A percentile compares a stretch with the other conserved stretches of the same genome.
phyloP scores from a whole-genome alignment of 2,888 invertebrate species.

The Brassicogethes aeneus region DNA sequence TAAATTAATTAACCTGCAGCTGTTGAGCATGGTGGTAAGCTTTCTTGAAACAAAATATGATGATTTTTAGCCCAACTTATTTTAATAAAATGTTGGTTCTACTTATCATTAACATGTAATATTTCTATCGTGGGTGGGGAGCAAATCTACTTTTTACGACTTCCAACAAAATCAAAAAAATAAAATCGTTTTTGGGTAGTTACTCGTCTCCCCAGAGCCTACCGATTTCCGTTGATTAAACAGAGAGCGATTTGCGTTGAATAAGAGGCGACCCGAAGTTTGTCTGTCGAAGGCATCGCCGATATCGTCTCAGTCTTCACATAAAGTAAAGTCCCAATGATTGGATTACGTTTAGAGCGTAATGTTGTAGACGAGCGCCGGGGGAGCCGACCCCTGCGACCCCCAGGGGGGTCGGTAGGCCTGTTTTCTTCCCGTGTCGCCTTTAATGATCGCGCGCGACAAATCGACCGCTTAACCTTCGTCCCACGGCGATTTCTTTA shows the following conservation, averaged over 20 bases:
- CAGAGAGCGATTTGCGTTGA: too few relatives aligned
- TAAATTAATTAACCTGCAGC: too few relatives aligned
- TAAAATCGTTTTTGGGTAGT: neutral
- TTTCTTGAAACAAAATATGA: too few relatives aligned
- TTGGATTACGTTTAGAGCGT: slow-evolving; percentile 57
- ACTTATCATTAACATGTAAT: too few relatives aligned
- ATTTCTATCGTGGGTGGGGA: too few relatives aligned
- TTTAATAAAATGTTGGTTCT: too few relatives aligned
- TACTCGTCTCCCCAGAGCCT: neutral
- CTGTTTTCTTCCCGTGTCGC: slow-evolving; percentile 22
- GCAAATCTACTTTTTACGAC: neutral
- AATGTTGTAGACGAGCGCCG: slow-evolving; percentile 54
- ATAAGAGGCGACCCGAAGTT: neutral
- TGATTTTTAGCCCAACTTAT: too few relatives aligned
- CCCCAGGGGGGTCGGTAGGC: neutral
- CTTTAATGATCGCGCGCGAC: slow-evolving; percentile 45
- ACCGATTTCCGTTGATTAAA: too few relatives aligned
- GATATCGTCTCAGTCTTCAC: neutral
- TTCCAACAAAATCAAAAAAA: neutral
- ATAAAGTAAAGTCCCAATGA: slow-evolving; percentile 33
- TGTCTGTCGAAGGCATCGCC: neutral
- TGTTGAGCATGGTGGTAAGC: too few relatives aligned
- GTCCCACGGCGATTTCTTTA: slow-evolving; percentile 10
- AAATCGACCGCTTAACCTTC: slow-evolving; percentile 43
- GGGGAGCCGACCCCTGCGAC: slow-evolving; percentile 39